Percentiles rank a stretch among this genome's conserved stretches.
phyloP scores from a whole-genome alignment of 2,888 invertebrate genomes.

The Agrotis segetum region DNA sequence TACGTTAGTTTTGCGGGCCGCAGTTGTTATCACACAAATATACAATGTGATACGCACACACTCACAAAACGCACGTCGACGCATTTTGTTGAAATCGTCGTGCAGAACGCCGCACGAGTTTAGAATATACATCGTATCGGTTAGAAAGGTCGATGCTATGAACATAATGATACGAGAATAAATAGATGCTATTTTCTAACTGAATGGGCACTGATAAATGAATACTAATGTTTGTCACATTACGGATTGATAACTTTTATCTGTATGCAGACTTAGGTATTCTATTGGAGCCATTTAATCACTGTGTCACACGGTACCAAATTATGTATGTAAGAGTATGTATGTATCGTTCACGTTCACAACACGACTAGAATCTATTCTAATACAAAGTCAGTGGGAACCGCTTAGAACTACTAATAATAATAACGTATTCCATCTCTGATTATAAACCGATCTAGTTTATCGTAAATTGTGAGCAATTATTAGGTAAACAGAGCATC shows the following conservation, averaged over 20 bases:
- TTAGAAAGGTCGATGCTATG: conserved; percentile 59
- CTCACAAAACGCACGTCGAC: conserved; percentile 32
- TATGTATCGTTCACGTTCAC: conserved; percentile 43
- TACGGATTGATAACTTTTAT: conserved; percentile 57
- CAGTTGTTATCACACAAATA: conserved; percentile 51
- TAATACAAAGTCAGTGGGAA: conserved; percentile 53
- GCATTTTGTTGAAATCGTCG: conserved; percentile 57
- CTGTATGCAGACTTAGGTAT: conserved; percentile 46
- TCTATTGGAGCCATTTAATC: conserved; percentile 39
- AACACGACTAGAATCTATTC: conserved; percentile 58
- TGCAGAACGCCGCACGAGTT: conserved; percentile 49
- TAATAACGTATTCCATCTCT: conserved; percentile 38
- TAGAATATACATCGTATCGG: conserved; percentile 50
- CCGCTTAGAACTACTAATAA: conserved; percentile 35
- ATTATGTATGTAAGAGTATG: conserved; percentile 46
- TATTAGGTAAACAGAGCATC: conserved; percentile 36
- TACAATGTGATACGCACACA: conserved; percentile 46
- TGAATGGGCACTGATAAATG: conserved; percentile 60
- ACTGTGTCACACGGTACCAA: conserved; percentile 44
- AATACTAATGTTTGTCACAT: conserved; percentile 58
- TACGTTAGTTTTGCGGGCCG: conserved; percentile 55
- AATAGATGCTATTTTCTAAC: conserved; percentile 60
- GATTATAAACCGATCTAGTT: conserved; percentile 33
- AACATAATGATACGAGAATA: conserved; percentile 54
- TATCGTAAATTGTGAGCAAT: conserved; percentile 31